Evolutionary conservation across 2,113 vertebrate species (phyloP).

Genomic region (Xiphophorus couchianus): DNA sequence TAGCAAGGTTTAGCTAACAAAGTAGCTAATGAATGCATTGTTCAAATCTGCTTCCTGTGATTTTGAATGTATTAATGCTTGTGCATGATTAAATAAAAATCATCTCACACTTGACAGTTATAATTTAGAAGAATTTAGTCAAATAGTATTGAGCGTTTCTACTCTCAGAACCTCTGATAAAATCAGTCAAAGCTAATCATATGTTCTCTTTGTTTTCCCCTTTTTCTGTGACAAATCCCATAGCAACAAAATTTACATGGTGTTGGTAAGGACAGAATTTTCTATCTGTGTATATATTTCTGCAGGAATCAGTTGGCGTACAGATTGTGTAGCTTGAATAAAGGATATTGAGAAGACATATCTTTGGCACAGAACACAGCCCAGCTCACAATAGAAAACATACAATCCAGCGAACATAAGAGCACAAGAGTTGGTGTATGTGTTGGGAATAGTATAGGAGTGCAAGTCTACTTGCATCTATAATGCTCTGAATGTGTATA

Average conservation of each 20-base stretch:
- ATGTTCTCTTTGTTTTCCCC: neutral
- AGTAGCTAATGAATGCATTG: too few species aligned
- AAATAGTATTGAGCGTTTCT: neutral
- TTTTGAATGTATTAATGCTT: neutral
- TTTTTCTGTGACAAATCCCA: slow-evolving; percentile 15
- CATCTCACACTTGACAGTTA: neutral
- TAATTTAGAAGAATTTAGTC: neutral
- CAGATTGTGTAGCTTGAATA: slow-evolving; percentile 7
- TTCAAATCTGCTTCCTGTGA: neutral
- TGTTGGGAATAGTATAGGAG: neutral
- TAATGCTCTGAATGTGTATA: slow-evolving; percentile 38
- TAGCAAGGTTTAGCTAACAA: too few species aligned
- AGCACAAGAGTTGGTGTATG: neutral
- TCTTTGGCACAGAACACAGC: slow-evolving; percentile 1
- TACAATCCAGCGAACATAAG: slow-evolving; percentile 21
- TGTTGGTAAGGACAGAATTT: too few species aligned
- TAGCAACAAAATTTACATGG: neutral
- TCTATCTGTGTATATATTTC: slow-evolving; percentile 21
- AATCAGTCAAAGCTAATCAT: too few species aligned
- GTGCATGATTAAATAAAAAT: neutral
- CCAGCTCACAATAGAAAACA: slow-evolving; percentile 9
- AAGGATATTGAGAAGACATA: neutral
- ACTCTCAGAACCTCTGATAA: too few species aligned
- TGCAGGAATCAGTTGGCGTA: slow-evolving; percentile 22
- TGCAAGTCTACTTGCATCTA: slow-evolving; percentile 32